Conservation (phyloP, 2,113 vertebrate genomes). For the Agapornis roseicollis region DNA sequence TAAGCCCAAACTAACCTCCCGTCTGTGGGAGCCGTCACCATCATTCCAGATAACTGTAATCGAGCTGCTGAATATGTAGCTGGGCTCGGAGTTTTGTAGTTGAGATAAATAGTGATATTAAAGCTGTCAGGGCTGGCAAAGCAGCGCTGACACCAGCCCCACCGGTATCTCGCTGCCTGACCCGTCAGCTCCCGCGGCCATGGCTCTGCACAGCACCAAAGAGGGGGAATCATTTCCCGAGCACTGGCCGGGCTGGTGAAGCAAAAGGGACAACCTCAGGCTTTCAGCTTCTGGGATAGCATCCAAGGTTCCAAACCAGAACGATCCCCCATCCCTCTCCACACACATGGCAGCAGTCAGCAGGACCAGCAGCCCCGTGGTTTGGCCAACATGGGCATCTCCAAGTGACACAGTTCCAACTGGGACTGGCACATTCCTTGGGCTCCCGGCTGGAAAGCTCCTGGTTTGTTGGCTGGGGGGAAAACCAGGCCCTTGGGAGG, state of each 20-base stretch:
- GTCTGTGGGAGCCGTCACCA: not conserved
- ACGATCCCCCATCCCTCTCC: rapidly evolving
- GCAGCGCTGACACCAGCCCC: not conserved
- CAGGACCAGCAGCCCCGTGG: too few species aligned
- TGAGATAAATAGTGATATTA: slow-evolving; percentile 64
- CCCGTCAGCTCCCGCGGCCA: rapidly evolving
- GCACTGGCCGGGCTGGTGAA: rapidly evolving
- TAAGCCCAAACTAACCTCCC: not conserved
- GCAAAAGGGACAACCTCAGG: rapidly evolving
- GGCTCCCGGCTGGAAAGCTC: not conserved
- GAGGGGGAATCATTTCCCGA: not conserved
- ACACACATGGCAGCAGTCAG: rapidly evolving
- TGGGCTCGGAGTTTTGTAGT: slow-evolving; percentile 25
- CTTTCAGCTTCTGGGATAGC: not conserved
- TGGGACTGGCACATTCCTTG: rapidly evolving
- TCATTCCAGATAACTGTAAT: slow-evolving; percentile 23
- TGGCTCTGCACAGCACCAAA: not conserved
- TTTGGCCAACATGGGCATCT: not conserved
- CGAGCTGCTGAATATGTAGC: slow-evolving; percentile 35
- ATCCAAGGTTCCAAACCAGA: rapidly evolving
- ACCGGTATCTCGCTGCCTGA: not conserved
- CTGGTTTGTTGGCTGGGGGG: not conserved
- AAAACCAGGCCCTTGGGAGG: not conserved
- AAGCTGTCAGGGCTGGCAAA: slow-evolving; percentile 47
- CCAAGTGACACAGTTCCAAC: not conserved